These are phyloP conservation scores for Tetropium fuscum DNA, from an alignment of 2,888 invertebrate species.

Conservation along the genomic window DNA sequence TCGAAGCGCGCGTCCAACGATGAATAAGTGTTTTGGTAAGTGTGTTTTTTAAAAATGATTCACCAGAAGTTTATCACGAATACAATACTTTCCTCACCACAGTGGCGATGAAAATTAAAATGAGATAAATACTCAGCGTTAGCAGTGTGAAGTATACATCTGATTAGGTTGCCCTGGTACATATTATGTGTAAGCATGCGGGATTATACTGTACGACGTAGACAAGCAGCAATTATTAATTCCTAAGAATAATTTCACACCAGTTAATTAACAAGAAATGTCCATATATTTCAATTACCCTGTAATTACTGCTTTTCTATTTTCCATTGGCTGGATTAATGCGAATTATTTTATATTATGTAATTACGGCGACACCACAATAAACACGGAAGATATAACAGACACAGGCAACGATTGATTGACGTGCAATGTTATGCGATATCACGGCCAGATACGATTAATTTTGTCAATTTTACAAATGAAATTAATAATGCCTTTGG, in stretches of 20 bases:
- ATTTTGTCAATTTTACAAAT: conserved; percentile 39
- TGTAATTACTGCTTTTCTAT: conserved; percentile 13
- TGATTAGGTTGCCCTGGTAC: too few relatives aligned
- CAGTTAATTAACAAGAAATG: conserved; percentile 18
- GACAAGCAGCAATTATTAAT: conserved; percentile 18
- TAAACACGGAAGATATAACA: conserved; percentile 15
- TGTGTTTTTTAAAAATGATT: too few relatives aligned
- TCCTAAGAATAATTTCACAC: conserved; percentile 23
- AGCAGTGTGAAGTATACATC: too few relatives aligned
- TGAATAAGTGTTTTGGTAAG: too few relatives aligned
- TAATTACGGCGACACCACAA: conserved; percentile 24
- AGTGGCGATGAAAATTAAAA: too few relatives aligned
- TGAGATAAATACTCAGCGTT: too few relatives aligned
- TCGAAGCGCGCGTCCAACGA: too few relatives aligned
- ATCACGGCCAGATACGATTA: conserved; percentile 48
- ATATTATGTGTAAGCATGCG: too few relatives aligned
- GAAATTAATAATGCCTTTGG: conserved; percentile 28
- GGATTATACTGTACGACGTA: too few relatives aligned
- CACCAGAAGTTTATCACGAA: too few relatives aligned
- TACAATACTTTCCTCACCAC: too few relatives aligned
- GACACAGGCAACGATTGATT: conserved; percentile 38
- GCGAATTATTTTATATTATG: conserved; percentile 22
- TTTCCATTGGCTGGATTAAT: conserved; percentile 1
- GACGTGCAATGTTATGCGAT: conserved; percentile 43
- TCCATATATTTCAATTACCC: conserved; percentile 24